A percentile compares a stretch with the other conserved stretches of the same genome.
These are phyloP conservation scores for Agrochola lychnidis DNA, from an alignment of 2,888 invertebrate species.

Conservation along the genomic window DNA sequence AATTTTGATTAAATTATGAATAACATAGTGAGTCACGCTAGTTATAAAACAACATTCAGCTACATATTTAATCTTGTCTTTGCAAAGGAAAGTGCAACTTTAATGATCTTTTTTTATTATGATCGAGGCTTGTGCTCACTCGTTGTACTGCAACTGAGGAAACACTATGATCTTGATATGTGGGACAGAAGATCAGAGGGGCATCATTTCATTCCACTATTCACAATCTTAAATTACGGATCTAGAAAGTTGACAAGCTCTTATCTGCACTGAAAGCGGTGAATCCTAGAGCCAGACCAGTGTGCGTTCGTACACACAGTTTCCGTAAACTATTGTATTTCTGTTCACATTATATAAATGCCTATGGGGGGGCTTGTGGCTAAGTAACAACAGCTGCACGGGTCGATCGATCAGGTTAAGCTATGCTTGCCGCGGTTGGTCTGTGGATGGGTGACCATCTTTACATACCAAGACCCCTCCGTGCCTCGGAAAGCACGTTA, in stretches of 20 bases:
- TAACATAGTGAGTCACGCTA: constrained; percentile 15
- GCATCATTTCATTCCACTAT: constrained; percentile 51
- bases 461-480: too few relatives aligned
- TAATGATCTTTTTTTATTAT: constrained; percentile 39
- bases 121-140: constrained; percentile 28
- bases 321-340: constrained; percentile 36
- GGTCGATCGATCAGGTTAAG: too few relatives aligned
- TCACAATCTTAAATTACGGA: constrained; percentile 63
- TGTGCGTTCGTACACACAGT: constrained; percentile 27
- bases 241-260: constrained; percentile 52
- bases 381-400: too few relatives aligned
- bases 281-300: constrained; percentile 33
- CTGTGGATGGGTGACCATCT: too few relatives aligned
- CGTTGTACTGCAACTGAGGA: constrained; percentile 36
- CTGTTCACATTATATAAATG: too few relatives aligned
- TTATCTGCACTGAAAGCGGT: constrained; percentile 41
- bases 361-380: too few relatives aligned
- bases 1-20: constrained; percentile 40
- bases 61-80: constrained; percentile 27
- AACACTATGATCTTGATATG: constrained; percentile 29
- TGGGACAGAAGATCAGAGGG: constrained; percentile 45
- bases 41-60: constrained; percentile 35
- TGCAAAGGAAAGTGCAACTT: constrained; percentile 25
- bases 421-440: too few relatives aligned
- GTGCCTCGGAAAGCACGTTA: too few relatives aligned